Percentiles rank a stretch among this genome's conserved stretches.
Conservation (phyloP, 92 coral and sea anemone species). For the Meandrina meandrites region DNA sequence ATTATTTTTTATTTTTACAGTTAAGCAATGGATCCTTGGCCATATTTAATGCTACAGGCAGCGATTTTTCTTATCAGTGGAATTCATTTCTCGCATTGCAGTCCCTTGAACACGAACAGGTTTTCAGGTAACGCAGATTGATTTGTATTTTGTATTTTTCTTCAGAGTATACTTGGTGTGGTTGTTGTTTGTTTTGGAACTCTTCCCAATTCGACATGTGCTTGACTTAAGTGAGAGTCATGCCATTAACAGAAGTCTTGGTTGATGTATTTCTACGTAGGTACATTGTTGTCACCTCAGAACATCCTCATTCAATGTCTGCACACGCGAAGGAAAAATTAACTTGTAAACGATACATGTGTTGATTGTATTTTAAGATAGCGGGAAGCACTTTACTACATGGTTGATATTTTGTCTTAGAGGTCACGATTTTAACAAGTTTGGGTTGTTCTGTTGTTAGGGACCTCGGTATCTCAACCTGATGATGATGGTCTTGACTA, state of each 20-base stretch:
- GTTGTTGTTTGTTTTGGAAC: constrained; percentile 6
- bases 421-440: background rate
- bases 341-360: background rate
- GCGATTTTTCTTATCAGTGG: background rate
- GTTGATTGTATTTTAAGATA: background rate
- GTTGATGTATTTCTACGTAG: background rate
- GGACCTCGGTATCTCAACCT: background rate
- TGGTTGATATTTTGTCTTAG: background rate
- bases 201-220: background rate
- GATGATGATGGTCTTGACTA: constrained; percentile 21
- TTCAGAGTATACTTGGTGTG: too few species aligned
- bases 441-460: constrained; percentile 5
- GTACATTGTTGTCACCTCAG: constrained; percentile 5
- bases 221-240: background rate
- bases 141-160: background rate
- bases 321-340: background rate
- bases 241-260: background rate
- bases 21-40: constrained; percentile 23
- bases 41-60: constrained; percentile 18
- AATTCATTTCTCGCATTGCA: constrained; percentile 7
- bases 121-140: constrained; percentile 25
- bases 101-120: constrained; percentile 27
- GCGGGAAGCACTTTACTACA: background rate
- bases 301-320: background rate
- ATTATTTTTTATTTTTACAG: background rate